Percentiles rank a stretch among this genome's conserved stretches.
These are phyloP conservation scores for Scaptodrosophila latifasciaeformis DNA, from an alignment of 2,888 invertebrate genomes.

Conservation along the genomic window DNA sequence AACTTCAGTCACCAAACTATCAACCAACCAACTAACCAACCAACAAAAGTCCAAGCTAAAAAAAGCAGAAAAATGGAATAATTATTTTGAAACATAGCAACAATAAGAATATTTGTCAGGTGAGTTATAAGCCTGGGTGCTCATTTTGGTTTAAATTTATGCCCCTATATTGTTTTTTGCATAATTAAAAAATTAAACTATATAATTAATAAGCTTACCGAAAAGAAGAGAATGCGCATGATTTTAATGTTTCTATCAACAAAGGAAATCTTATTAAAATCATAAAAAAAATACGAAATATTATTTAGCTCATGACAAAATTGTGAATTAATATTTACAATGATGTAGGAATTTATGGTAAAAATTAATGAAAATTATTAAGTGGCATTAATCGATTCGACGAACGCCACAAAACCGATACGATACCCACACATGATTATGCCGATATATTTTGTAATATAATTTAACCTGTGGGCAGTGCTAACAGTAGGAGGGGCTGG, in stretches of 20 bases:
- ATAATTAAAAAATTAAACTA: constrained; percentile 67
- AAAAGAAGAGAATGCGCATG: too few relatives aligned
- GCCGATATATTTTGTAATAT: constrained; percentile 7
- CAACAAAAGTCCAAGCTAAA: neutral
- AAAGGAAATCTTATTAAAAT: neutral
- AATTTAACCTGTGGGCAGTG: constrained; percentile 2
- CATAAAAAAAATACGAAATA: neutral
- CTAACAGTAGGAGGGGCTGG: too few relatives aligned
- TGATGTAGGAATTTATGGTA: constrained; percentile 58
- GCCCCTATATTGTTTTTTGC: constrained; percentile 59
- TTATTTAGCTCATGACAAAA: neutral
- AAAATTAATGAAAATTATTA: constrained; percentile 31
- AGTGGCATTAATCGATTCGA: constrained; percentile 22
- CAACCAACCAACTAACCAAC: constrained; percentile 7
- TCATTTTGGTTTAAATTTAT: constrained; percentile 51
- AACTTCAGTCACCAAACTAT: too few relatives aligned
- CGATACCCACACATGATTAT: neutral
- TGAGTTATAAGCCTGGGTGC: constrained; percentile 53
- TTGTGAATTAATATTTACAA: constrained; percentile 31
- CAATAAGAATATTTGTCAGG: constrained; percentile 35
- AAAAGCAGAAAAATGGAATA: constrained; percentile 46
- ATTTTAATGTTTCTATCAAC: too few relatives aligned
- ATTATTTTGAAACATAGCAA: constrained; percentile 48
- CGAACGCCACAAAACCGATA: neutral
- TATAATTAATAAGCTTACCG: constrained; percentile 59